Evolutionary conservation across 1,140 invertebrate genomes (phyloP).

Genomic region (Drosophila leontia): DNA sequence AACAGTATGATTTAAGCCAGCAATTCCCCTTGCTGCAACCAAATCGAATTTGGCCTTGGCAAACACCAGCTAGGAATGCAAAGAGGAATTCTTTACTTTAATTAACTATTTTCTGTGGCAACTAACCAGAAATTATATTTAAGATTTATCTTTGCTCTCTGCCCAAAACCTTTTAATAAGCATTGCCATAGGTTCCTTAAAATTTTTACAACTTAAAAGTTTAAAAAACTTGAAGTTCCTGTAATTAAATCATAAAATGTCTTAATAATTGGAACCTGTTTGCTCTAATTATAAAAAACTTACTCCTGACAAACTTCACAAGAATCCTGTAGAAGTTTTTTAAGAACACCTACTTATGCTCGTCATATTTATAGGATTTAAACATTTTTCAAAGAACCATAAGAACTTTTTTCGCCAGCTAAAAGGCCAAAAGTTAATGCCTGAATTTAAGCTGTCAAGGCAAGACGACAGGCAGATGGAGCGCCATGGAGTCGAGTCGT

Average conservation of each 20-base stretch:
- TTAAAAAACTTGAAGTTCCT: not conserved
- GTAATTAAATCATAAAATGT: no score
- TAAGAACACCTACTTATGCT: constrained; percentile 9
- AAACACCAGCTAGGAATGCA: constrained; percentile 4
- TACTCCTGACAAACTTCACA: not conserved
- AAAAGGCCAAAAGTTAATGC: constrained; percentile 14
- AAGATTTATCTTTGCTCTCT: not conserved
- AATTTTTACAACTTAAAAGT: not conserved
- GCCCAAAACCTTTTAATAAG: not conserved
- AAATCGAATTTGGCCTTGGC: constrained; percentile 8
- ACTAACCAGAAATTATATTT: not conserved
- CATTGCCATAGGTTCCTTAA: no score
- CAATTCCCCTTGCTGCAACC: not conserved
- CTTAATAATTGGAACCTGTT: not conserved
- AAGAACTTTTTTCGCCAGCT: constrained; percentile 20
- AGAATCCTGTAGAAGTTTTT: not conserved
- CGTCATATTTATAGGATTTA: constrained; percentile 10
- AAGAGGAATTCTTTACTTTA: constrained; percentile 1
- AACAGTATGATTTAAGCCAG: constrained; percentile 15
- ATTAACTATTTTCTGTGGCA: not conserved
- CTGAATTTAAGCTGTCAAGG: constrained; percentile 16
- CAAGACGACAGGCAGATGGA: constrained; percentile 8
- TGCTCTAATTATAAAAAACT: not conserved
- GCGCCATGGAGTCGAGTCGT: constrained; percentile 2
- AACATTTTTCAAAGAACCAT: constrained; percentile 10